A percentile compares a stretch with the other conserved stretches of the same genome.
These are phyloP conservation scores for Hydropsyche tenuis DNA, from an alignment of 1,140 invertebrate species.

Conservation along the genomic window DNA sequence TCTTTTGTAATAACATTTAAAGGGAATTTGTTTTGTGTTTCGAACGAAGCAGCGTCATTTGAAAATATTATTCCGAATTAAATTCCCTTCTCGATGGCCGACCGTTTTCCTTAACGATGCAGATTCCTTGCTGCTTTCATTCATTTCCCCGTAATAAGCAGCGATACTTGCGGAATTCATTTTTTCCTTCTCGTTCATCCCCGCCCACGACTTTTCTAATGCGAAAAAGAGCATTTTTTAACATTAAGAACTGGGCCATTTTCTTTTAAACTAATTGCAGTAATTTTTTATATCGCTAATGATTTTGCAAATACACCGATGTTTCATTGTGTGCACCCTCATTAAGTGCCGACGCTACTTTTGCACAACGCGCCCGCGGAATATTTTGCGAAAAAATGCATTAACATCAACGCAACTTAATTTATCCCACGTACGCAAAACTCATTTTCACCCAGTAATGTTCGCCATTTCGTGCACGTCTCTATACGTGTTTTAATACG, in stretches of 20 bases:
- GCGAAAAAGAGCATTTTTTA: conserved; percentile 6
- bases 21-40: background rate
- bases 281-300: conserved; percentile 9
- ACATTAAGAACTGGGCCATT: background rate
- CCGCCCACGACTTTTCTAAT: background rate
- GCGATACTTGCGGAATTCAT: conserved; percentile 9
- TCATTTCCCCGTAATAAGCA: conserved; percentile 18
- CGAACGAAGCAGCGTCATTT: background rate
- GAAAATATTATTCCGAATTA: conserved; percentile 20
- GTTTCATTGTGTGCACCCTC: background rate
- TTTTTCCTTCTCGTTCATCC: background rate
- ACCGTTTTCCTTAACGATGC: conserved; percentile 22
- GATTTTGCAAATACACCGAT: background rate
- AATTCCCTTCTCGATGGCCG: conserved; percentile 8
- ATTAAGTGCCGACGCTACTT: background rate
- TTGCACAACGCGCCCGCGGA: too few species aligned
- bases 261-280: conserved; percentile 9
- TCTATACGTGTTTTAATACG: background rate
- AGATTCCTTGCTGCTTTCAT: conserved; percentile 18
- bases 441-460: background rate
- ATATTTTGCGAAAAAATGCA: background rate
- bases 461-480: background rate
- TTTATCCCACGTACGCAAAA: conserved; percentile 9
- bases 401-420: background rate
- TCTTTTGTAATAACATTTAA: too few species aligned